Base-by-base conservation (phyloP, 2,888 invertebrate species). In the Tupiocoris notatus region DNA sequence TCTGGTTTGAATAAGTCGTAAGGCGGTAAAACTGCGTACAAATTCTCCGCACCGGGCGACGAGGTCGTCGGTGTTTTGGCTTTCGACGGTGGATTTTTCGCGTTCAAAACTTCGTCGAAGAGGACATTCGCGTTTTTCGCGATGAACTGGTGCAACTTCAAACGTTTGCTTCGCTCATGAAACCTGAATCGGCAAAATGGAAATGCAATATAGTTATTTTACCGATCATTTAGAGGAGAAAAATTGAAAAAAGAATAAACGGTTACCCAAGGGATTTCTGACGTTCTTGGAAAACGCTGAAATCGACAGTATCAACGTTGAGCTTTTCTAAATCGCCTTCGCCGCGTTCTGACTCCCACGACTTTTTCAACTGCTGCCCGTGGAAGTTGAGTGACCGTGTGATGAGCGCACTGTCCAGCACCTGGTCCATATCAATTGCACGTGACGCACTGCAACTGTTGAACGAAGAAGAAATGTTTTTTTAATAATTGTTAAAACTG, bases 121-220 rank as follows among this genome's bases (percentile, higher is more conserved):
- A 96, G 86, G 67, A 90, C 87, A 82, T 88, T 88, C 1, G 94
- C 92, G 84, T 95, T 95, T 82, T 92, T 92, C 9, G 92, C 91
- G 81, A 95, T 89, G 84, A 96, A 95, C 82, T 94, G 93, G 82
- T 94, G 93, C 59, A 96, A 86, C 83, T 93, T 94, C 74, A 93
- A 84, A 21, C 94, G 87, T 83, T 93, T 93, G 0, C 92, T 91
- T 78, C 94, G 88, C 84, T 94, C 94, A 84, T 92, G 92, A 84
- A 94, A 93, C 73, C 86, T 86, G 78, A 25, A 81, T n/a, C n/a
- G n/a, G n/a, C n/a, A n/a, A n/a, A n/a, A n/a, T n/a, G n/a, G n/a
- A n/a, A n/a, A 80, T 75, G 71, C 9, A 12, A 61, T 16, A 9
- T 16, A 61, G 18, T 17, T n/a, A 9, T 61, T 61, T 17, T 54